Base-by-base conservation (phyloP, 2,888 invertebrate species). In the Pollenia griseotomentosa region DNA sequence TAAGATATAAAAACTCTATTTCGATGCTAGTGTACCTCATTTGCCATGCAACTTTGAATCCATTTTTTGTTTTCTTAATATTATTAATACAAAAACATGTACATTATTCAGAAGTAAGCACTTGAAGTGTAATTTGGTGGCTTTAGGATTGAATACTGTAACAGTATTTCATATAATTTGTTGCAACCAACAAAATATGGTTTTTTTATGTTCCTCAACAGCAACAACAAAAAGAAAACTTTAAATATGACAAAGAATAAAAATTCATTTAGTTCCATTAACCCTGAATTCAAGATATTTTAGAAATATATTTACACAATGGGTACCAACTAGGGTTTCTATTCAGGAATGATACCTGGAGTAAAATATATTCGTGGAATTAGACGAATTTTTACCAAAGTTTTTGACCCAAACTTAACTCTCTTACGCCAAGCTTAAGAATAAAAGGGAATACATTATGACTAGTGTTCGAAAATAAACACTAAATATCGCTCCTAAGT, bases 101-200 rank as follows among this genome's bases (percentile, higher is more conserved):
- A 59, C 44, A n/a, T 59, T 57, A 44, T 55, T 51, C n/a, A 53
- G 51, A 55, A 33, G 65, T 65, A 73, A 82, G 42, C 23, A 44
- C 59, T 82, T 82, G 44, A 74, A 75, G 68, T 68, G 74, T 68
- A 75, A 75, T 75, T 82, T 82, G 82, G 82, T 75, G 66, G 73
- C 82, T 75, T 82, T 75, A n/a, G n/a, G 16, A 61, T 70, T 79
- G 42, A 33, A 33, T 33, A 33, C 33, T 33, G 33, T 33, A 33
- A 33, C 33, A 33, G 33, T 33, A 33, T 33, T 33, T 33, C 61
- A 61, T 40, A 23, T 70, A 57, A 23, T 11, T 10, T 57, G 23
- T 23, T 57, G 19, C 23, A 4, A 33, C 33, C 33, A 33, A 33
- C 33, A 57, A 23, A 6, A 23, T 11, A 23, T 2, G 33, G 5